A percentile compares a stretch with the other conserved stretches of the same genome.
phyloP scores from a whole-genome alignment of 1,140 invertebrate species.

The Rhyacophila brunnea region DNA sequence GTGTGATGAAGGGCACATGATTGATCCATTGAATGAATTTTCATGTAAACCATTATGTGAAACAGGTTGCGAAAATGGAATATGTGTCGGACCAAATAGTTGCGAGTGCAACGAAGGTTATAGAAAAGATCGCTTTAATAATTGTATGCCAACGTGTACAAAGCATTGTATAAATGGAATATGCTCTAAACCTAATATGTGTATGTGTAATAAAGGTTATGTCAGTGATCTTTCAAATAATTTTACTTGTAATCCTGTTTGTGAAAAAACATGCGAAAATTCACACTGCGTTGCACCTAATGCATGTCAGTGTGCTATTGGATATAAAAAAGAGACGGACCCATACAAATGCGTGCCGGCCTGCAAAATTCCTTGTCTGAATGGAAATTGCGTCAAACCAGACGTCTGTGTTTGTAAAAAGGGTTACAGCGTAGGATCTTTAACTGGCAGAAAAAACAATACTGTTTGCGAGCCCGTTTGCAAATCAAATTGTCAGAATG shows the following conservation, averaged over 20 bases:
- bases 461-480: conserved; percentile 27
- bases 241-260: conserved; percentile 37
- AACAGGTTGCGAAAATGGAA: conserved; percentile 51
- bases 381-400: conserved; percentile 52
- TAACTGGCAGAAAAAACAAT: not conserved
- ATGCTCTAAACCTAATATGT: conserved; percentile 25
- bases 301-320: conserved; percentile 53
- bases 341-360: conserved; percentile 43
- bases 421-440: conserved; percentile 2
- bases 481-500: conserved; percentile 31
- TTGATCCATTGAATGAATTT: conserved; percentile 41
- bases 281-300: conserved; percentile 56
- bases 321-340: conserved; percentile 41
- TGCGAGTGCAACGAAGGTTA: conserved; percentile 34
- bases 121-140: conserved; percentile 35
- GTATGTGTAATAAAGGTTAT: conserved; percentile 24
- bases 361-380: conserved; percentile 44
- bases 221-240: conserved; percentile 2
- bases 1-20: conserved; percentile 57
- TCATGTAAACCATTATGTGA: conserved; percentile 54
- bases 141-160: conserved; percentile 39
- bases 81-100: conserved; percentile 48
- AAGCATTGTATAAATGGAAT: conserved; percentile 44
- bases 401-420: conserved; percentile 46
- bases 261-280: conserved; percentile 8